These are phyloP conservation scores for Oncorhynchus gorbuscha DNA, from an alignment of 2,113 vertebrate genomes.

Conservation along the genomic window DNA sequence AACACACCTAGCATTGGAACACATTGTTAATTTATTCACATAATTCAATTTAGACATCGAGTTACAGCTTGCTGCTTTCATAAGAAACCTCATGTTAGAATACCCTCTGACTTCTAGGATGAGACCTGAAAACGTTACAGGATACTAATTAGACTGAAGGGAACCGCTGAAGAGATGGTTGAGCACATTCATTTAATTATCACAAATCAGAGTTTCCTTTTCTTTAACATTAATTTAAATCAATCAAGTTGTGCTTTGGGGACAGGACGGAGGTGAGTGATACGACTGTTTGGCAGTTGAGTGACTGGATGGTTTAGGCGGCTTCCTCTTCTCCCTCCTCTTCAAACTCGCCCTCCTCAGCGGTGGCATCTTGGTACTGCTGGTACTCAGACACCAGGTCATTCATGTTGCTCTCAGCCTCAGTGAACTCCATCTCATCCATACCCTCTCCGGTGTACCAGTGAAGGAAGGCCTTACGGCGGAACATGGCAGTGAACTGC, in stretches of 20 bases:
- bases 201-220: too few relatives aligned
- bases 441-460: conserved; percentile 90
- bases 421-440: conserved; percentile 93
- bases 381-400: conserved; percentile 89
- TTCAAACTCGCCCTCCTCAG: conserved; percentile 84
- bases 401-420: conserved; percentile 90
- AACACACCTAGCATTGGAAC: neutral
- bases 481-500: conserved; percentile 97
- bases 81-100: neutral
- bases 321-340: conserved; percentile 76
- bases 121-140: conserved; percentile 59
- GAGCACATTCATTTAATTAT: conserved; percentile 63
- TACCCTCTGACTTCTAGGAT: conserved; percentile 42
- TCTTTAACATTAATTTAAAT: too few relatives aligned
- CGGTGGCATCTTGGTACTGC: conserved; percentile 90
- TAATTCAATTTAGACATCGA: neutral
- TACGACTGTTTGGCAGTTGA: conserved; percentile 14
- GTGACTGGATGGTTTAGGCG: conserved; percentile 50
- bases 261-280: neutral
- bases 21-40: neutral
- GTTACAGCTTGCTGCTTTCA: conserved; percentile 6
- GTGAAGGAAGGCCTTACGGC: conserved; percentile 90
- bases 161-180: conserved; percentile 41
- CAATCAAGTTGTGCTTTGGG: neutral
- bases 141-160: conserved; percentile 50